These are phyloP conservation scores for Apogon talboti DNA, from an alignment of 2,797 vertebrate genomes.

Conservation along the genomic window DNA sequence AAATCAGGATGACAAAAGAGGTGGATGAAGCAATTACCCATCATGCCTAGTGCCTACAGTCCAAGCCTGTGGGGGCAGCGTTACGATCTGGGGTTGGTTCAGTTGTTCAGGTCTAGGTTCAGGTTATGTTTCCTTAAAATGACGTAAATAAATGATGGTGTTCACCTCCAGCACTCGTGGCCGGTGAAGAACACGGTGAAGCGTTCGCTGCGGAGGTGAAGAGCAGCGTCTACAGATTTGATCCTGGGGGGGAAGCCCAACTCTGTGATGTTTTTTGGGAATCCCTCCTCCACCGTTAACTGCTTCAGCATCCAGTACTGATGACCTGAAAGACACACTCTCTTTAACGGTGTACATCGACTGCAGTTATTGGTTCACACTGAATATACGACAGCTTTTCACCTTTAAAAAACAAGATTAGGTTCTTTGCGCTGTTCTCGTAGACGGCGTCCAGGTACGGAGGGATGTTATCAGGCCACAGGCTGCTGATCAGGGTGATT, in stretches of 20 bases:
- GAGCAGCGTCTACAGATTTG: constrained; percentile 68
- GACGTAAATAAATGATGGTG: too few species aligned
- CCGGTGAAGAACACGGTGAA: constrained; percentile 75
- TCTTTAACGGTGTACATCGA: too few species aligned
- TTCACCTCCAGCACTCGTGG: constrained; percentile 72
- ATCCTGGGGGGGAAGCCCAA: constrained; percentile 72
- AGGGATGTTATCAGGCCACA: constrained; percentile 70
- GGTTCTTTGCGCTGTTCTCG: constrained; percentile 53
- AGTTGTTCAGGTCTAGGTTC: too few species aligned
- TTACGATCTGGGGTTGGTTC: too few species aligned
- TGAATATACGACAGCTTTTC: too few species aligned
- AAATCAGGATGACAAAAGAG: too few species aligned
- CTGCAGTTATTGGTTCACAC: too few species aligned
- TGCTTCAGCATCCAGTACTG: constrained; percentile 71
- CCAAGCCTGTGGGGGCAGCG: too few species aligned
- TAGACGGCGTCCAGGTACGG: constrained; percentile 71
- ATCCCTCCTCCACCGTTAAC: constrained; percentile 53
- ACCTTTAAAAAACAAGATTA: constrained; percentile 78
- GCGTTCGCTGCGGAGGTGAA: constrained; percentile 57
- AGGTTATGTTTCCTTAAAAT: too few species aligned
- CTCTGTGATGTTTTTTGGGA: constrained; percentile 69
- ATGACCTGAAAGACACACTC: constrained; percentile 52
- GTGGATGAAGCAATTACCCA: too few species aligned
- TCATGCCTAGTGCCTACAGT: too few species aligned
- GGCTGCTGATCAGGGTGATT: constrained; percentile 69